Percentiles rank a stretch among this genome's conserved stretches.
Evolutionary conservation across 2,113 vertebrate genomes (phyloP).

Genomic region (Mandrillus leucophaeus): DNA sequence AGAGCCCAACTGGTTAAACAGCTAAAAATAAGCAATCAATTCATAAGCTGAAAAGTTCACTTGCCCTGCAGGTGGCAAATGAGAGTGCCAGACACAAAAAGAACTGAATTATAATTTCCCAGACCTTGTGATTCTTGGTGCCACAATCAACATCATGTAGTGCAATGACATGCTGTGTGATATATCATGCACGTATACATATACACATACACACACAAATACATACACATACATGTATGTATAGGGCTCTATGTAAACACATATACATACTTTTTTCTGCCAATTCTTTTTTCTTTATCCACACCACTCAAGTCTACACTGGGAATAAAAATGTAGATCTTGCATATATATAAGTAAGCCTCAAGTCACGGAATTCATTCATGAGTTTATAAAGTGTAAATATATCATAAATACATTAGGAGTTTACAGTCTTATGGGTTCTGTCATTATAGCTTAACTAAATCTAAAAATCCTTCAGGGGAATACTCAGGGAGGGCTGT

Average conservation of each 20-base stretch:
- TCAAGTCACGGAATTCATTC: background rate
- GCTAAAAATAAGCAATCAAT: background rate
- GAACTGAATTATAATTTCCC: conserved; percentile 6
- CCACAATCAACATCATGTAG: background rate
- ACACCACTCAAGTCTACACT: background rate
- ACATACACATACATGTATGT: background rate
- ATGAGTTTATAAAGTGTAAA: conserved; percentile 1
- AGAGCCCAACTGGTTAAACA: background rate
- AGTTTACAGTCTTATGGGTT: background rate
- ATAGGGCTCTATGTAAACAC: background rate
- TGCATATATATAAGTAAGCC: background rate
- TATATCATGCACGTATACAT: background rate
- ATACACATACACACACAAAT: background rate
- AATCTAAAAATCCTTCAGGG: background rate
- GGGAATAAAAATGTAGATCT: background rate
- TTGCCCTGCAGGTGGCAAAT: background rate
- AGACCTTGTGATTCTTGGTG: background rate
- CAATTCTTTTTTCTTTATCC: background rate
- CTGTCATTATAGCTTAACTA: background rate
- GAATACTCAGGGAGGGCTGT: background rate
- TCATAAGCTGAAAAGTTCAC: conserved; percentile 22
- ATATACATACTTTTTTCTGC: background rate
- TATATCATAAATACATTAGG: background rate
- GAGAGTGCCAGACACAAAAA: background rate
- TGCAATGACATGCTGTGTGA: background rate